Percentiles rank a stretch among this genome's conserved stretches.
Conservation (phyloP, 1,140 invertebrate species). For the Helicoverpa zea region DNA sequence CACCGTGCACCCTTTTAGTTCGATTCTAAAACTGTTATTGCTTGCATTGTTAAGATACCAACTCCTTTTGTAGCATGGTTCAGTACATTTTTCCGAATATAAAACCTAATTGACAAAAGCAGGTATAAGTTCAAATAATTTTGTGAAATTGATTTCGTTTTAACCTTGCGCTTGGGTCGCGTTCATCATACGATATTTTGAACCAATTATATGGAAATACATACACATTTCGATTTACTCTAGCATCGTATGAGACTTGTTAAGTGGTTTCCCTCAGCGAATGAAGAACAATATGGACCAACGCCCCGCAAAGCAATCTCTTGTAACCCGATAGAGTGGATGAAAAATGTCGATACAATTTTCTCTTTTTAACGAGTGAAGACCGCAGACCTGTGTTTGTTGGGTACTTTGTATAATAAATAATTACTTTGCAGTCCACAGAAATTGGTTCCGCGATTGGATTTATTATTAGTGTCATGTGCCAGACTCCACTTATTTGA, state of each 20-base stretch:
- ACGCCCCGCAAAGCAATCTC: not conserved
- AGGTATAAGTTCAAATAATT: no score
- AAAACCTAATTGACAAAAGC: no score
- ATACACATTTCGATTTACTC: not conserved
- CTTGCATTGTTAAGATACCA: not conserved
- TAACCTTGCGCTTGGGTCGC: no score
- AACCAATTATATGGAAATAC: not conserved
- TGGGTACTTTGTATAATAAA: no score
- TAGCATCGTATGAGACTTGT: not conserved
- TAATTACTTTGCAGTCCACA: no score
- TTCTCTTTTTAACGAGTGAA: not conserved
- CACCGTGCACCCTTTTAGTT: not conserved
- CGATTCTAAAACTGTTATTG: not conserved
- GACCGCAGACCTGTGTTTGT: not conserved
- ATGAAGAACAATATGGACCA: not conserved
- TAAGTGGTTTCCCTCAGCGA: not conserved
- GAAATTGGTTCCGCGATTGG: no score
- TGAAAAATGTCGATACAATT: slow-evolving; percentile 7
- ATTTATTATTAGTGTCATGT: no score
- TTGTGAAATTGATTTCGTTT: no score
- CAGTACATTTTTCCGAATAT: no score
- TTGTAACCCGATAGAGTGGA: not conserved
- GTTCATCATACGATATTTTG: not conserved
- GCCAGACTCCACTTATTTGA: no score
- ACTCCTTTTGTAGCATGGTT: not conserved